Base-by-base conservation (phyloP, 2,888 invertebrate genomes). In the Pachycephus smyrnensis region DNA sequence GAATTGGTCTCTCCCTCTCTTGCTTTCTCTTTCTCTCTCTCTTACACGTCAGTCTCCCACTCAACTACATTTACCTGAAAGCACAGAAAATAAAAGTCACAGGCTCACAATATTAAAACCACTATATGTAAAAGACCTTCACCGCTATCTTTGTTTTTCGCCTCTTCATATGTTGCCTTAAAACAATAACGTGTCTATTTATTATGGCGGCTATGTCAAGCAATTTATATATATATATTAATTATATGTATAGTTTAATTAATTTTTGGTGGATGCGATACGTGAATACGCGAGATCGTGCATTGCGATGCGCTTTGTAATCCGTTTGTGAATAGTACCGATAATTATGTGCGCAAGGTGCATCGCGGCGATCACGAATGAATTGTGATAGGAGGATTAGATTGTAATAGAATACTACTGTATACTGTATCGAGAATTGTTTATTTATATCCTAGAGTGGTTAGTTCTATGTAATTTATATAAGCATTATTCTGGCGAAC, bases 371-470 rank as follows among this genome's bases (percentile, higher is more conserved):
- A 74, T 74, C 79, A 78, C 79, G 76, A 79, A 73, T 68, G 81
- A 82, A 82, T 81, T 82, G 83, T 84, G 84, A 84, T 84, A 81
- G 82, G 78, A 82, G 75, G 73, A 80, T 77, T 80, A 80, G 81
- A 81, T 75, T 31, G 69, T 76, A 75, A 79, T 81, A 82, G 73
- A 75, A 76, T 73, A 80, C 36, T 79, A 79, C 35, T 35, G 73
- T 69, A 76, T 35, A 35, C 12, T 75, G 68, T 31, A 68, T 73
- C 73, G 79, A 80, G 74, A 80, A 79, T 80, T 76, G 79, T 81
- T 84, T 80, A 81, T 84, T 82, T 76, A 82, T 76, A 83, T 80
- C 76, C 73, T 75, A 80, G 76, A 40, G 75, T 81, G 68, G 71
- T 77, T 78, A 80, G 83, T 79, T 81, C 30, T 36, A 36, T n/a